phyloP scores from a whole-genome alignment of 1,140 invertebrate species.

The Atta texana region DNA sequence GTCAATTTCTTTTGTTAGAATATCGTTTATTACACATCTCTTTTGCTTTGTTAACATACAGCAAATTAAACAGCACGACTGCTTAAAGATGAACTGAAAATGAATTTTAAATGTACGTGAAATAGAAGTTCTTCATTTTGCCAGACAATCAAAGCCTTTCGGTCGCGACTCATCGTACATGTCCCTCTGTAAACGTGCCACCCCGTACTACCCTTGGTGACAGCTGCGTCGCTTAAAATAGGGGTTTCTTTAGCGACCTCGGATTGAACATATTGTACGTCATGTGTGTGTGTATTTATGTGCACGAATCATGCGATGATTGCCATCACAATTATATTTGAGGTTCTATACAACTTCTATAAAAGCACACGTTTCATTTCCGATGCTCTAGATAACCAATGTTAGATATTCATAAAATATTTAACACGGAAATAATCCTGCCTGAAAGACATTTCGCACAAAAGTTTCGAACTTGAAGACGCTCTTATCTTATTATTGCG shows the following conservation, averaged over 20 bases:
- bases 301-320: slow-evolving; percentile 52
- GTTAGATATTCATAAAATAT: slow-evolving; percentile 7
- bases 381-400: slow-evolving; percentile 10
- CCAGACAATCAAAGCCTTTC: slow-evolving; percentile 55
- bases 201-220: slow-evolving; percentile 51
- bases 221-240: slow-evolving; percentile 75
- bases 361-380: background rate
- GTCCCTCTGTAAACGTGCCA: slow-evolving; percentile 60
- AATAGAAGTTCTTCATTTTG: slow-evolving; percentile 56
- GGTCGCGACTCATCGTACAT: slow-evolving; percentile 33
- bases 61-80: background rate
- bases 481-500: background rate
- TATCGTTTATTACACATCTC: background rate
- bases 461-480: background rate
- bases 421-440: background rate
- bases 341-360: background rate
- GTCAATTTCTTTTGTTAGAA: background rate
- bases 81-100: slow-evolving; percentile 17
- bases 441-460: background rate
- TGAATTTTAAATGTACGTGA: slow-evolving; percentile 20
- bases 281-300: background rate
- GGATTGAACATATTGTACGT: slow-evolving; percentile 50
- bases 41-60: background rate
- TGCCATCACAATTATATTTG: slow-evolving; percentile 10
- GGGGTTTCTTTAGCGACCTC: slow-evolving; percentile 61